phyloP scores from a whole-genome alignment of 2,888 invertebrate species.

The Cephus nigrinus region DNA sequence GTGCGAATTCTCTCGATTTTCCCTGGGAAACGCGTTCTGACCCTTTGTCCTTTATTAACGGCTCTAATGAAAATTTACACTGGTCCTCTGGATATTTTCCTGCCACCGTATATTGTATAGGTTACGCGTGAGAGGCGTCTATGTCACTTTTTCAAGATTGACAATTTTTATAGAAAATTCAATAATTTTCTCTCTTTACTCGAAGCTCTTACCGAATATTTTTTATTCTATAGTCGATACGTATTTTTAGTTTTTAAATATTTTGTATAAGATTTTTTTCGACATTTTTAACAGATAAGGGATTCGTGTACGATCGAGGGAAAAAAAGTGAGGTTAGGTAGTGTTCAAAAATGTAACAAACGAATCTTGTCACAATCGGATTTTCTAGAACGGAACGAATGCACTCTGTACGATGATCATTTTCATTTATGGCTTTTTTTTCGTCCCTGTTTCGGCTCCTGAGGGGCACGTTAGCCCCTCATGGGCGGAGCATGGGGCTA shows the following conservation, averaged over 20 bases:
- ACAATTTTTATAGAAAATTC: neutral
- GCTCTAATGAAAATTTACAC: neutral
- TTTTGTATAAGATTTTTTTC: too few species aligned
- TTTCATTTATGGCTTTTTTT: conserved; percentile 44
- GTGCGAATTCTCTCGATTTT: neutral
- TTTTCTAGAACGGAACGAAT: conserved; percentile 37
- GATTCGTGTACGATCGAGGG: neutral
- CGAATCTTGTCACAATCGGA: conserved; percentile 41
- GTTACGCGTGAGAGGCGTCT: neutral
- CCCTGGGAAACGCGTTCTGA: neutral
- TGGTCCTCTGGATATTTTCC: neutral
- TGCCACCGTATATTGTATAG: neutral
- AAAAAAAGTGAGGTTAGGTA: neutral
- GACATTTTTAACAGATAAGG: neutral
- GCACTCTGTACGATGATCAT: conserved; percentile 37
- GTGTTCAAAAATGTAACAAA: neutral
- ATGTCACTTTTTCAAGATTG: neutral
- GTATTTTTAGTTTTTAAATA: too few species aligned
- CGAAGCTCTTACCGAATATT: neutral
- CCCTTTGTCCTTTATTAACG: neutral
- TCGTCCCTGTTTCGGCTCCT: conserved; percentile 28
- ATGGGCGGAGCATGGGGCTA: conserved; percentile 30
- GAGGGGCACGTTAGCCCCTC: conserved; percentile 32
- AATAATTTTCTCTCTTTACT: neutral
- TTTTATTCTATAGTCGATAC: neutral